Evolutionary conservation across 2,113 vertebrate genomes (phyloP).

Genomic region (Gymnarchus niloticus): DNA sequence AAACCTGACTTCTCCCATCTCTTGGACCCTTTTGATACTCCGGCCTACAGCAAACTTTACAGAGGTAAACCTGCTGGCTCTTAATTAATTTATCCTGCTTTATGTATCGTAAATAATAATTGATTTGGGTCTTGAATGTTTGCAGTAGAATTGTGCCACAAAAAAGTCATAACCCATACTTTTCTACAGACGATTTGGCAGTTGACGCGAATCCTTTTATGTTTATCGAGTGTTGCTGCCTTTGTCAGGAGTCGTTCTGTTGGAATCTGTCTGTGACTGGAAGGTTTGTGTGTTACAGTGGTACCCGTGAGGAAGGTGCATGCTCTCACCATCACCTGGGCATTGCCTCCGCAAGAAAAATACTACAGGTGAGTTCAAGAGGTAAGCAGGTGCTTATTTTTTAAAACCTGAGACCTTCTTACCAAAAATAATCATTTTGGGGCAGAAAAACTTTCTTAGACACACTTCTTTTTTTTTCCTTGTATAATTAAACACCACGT

Average conservation of each 20-base stretch:
- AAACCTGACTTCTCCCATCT: slow-evolving; percentile 77
- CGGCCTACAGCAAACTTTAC: slow-evolving; percentile 87
- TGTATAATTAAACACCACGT: not conserved
- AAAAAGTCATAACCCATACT: not conserved
- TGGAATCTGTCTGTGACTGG: not conserved
- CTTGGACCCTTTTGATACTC: slow-evolving; percentile 85
- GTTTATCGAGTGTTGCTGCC: not conserved
- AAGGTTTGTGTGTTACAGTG: slow-evolving; percentile 64
- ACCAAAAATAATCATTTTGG: not conserved
- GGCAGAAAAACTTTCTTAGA: too few relatives aligned
- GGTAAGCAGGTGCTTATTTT: not conserved
- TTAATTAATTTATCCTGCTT: not conserved
- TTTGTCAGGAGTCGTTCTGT: not conserved
- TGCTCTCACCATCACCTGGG: slow-evolving; percentile 89
- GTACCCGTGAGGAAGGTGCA: slow-evolving; percentile 91
- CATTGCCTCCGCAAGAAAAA: slow-evolving; percentile 81
- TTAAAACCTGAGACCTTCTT: not conserved
- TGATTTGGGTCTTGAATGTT: too few relatives aligned
- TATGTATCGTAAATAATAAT: not conserved
- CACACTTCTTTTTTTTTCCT: not conserved
- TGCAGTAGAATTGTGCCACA: not conserved
- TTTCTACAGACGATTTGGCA: not conserved
- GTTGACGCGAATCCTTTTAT: not conserved
- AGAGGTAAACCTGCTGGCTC: slow-evolving; percentile 65
- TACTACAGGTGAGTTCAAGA: slow-evolving; percentile 77